A percentile compares a stretch with the other conserved stretches of the same genome.
Evolutionary conservation across 2,797 vertebrate species (phyloP).

Genomic region (Perodicticus potto): DNA sequence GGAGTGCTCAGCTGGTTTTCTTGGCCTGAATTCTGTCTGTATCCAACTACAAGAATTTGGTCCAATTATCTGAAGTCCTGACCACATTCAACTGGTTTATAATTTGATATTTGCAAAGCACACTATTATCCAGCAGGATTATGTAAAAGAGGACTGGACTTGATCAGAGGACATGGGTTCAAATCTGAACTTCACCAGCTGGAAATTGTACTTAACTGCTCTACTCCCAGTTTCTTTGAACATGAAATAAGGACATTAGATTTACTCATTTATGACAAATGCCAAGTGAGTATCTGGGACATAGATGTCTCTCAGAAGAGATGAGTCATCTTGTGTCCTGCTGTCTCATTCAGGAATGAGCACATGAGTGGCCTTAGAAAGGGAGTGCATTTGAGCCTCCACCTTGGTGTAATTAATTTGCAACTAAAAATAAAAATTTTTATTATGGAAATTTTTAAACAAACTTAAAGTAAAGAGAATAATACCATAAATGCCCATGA

Average conservation of each 20-base stretch:
- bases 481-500: neutral
- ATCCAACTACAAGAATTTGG: neutral
- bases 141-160: neutral
- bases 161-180: neutral
- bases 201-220: neutral
- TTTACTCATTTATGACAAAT: neutral
- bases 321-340: neutral
- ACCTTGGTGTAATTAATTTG: slow-evolving; percentile 12
- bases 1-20: slow-evolving; percentile 38
- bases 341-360: neutral
- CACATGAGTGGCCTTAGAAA: neutral
- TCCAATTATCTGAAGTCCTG: neutral
- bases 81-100: neutral
- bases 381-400: neutral
- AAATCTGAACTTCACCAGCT: neutral
- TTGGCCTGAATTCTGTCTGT: neutral
- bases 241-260: neutral
- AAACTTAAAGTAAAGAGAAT: neutral
- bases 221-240: neutral
- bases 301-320: neutral
- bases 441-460: slow-evolving; percentile 35
- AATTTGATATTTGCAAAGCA: neutral
- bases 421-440: slow-evolving; percentile 18
- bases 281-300: neutral
- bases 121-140: neutral